Percentiles rank a stretch among this genome's conserved stretches.
phyloP scores from a whole-genome alignment of 2,113 vertebrate genomes.

The Hyaena hyaena region DNA sequence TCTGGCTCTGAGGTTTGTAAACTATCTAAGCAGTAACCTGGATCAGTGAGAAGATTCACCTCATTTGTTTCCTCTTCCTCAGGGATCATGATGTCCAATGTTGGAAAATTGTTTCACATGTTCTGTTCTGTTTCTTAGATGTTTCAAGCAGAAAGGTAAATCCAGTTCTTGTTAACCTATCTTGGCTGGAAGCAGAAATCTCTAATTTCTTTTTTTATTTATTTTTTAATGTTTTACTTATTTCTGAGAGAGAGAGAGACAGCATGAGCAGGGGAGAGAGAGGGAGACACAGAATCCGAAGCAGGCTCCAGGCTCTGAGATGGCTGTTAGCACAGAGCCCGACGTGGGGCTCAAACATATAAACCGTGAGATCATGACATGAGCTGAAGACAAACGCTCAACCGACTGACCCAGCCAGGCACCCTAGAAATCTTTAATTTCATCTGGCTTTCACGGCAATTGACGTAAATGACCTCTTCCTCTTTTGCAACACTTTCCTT shows the following conservation, averaged over 20 bases:
- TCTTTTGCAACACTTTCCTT: not conserved
- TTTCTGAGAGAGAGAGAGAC: too few species aligned
- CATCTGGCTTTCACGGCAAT: not conserved
- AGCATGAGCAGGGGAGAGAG: too few species aligned
- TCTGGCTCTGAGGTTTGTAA: not conserved
- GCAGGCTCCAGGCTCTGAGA: too few species aligned
- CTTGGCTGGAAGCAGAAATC: not conserved
- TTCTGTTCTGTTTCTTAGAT: not conserved
- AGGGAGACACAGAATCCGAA: too few species aligned
- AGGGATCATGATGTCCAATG: not conserved
- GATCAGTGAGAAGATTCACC: not conserved
- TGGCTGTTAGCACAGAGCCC: too few species aligned
- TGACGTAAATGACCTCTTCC: not conserved
- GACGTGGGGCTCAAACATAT: too few species aligned
- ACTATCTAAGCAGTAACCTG: not conserved
- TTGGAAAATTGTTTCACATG: not conserved
- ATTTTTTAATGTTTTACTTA: too few species aligned
- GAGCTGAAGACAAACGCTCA: too few species aligned
- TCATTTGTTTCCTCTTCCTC: not conserved
- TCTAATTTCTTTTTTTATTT: not conserved
- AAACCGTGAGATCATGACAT: too few species aligned
- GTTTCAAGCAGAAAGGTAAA: not conserved
- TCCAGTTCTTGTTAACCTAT: not conserved
- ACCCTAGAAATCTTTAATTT: not conserved
- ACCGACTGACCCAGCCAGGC: too few species aligned